A percentile compares a stretch with the other conserved stretches of the same genome.
Conservation (phyloP, 2,888 invertebrate species). For the Metallyticus violacea region DNA sequence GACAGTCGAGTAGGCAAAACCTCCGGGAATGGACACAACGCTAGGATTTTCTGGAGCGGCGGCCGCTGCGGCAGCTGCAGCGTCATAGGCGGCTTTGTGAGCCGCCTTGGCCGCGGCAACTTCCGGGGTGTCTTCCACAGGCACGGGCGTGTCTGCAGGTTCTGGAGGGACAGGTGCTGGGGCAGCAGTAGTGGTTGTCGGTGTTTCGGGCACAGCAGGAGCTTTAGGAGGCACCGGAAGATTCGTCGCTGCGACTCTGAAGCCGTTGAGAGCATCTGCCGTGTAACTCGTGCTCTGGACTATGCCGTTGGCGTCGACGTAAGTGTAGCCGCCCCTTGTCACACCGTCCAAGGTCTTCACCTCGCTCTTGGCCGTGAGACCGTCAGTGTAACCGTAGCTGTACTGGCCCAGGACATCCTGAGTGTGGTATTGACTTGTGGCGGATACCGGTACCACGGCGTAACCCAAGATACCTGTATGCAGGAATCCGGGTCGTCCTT, state of each 20-base stretch:
- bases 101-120: conserved; percentile 38
- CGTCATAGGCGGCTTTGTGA: conserved; percentile 46
- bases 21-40: conserved; percentile 44
- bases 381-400: conserved; percentile 43
- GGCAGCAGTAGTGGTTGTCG: conserved; percentile 42
- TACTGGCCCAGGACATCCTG: conserved; percentile 49
- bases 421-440: conserved; percentile 38
- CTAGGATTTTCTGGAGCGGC: conserved; percentile 37
- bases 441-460: conserved; percentile 29
- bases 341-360: conserved; percentile 57
- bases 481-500: not conserved
- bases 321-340: conserved; percentile 59
- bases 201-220: conserved; percentile 53
- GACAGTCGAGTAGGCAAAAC: conserved; percentile 1
- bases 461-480: not conserved
- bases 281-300: conserved; percentile 39
- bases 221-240: conserved; percentile 46
- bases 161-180: conserved; percentile 3
- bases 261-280: conserved; percentile 39
- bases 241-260: conserved; percentile 43
- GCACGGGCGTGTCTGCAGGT: conserved; percentile 16
- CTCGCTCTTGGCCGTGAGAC: conserved; percentile 35
- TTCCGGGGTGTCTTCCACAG: conserved; percentile 8
- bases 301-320: conserved; percentile 56
- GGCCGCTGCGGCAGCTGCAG: conserved; percentile 38